A percentile compares a stretch with the other conserved stretches of the same genome.
These are phyloP conservation scores for Zoanthus sansibaricus DNA, from an alignment of 92 coral and sea anemone genomes.

Conservation along the genomic window DNA sequence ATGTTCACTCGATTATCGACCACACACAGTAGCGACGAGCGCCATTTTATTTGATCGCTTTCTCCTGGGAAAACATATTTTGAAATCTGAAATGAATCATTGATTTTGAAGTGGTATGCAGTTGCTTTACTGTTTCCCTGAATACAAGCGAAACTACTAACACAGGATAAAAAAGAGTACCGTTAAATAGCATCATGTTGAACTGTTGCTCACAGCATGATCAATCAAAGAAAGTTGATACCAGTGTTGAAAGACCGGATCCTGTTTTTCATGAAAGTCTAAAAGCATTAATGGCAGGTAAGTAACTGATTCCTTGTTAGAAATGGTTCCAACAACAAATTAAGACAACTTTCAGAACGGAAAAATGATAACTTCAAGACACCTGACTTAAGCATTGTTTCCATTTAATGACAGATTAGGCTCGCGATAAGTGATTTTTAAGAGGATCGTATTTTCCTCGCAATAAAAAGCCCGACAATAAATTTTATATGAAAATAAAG, in stretches of 20 bases:
- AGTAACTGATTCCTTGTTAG: conserved; percentile 3
- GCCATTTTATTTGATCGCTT: no score
- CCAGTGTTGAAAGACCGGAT: conserved; percentile 15
- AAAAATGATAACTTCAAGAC: conserved; percentile 29
- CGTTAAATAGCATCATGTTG: no score
- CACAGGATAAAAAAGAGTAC: background rate
- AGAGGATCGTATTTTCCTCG: background rate
- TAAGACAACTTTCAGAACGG: background rate
- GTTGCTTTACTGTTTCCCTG: background rate
- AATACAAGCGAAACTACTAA: background rate
- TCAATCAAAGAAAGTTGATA: background rate
- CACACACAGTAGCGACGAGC: background rate
- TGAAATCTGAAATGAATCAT: background rate
- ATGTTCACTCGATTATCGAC: background rate
- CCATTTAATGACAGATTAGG: conserved; percentile 15
- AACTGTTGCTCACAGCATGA: background rate
- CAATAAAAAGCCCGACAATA: background rate
- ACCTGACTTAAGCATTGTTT: conserved; percentile 32
- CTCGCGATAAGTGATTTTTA: background rate
- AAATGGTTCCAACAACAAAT: background rate
- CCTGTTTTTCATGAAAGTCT: background rate
- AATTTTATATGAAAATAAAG: no score
- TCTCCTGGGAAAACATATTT: conserved; percentile 6
- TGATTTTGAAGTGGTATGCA: conserved; percentile 1
- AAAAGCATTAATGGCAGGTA: background rate